Base-by-base conservation (phyloP, 2,888 invertebrate species). In the Thysanoteuthis rhombus region DNA sequence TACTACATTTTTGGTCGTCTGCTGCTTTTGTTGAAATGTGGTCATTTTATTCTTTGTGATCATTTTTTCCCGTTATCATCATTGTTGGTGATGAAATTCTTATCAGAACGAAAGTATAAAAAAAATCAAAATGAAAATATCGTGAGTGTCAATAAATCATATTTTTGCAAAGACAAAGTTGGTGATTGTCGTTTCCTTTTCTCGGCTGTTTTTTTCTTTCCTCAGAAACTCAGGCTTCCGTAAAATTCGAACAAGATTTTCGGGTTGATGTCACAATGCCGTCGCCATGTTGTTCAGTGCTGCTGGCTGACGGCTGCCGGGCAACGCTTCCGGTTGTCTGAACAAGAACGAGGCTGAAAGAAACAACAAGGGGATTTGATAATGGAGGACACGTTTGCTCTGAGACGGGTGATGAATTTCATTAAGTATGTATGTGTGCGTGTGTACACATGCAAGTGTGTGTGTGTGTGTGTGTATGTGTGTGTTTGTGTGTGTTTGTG, bases 181-280 rank as follows among this genome's bases (percentile, higher is more conserved):
- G n/a, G n/a, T n/a, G n/a, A 12, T n/a, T 25, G 52, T 52, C 52
- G n/a, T 75, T 75, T n/a, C n/a, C 36, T 36, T 36, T 36, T 75
- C 36, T 36, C 5, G 2, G 10, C 1, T n/a, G n/a, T 75, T 75
- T 75, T n/a, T 3, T 75, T n/a, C 75, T 36, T 75, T 75, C 16
- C 75, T 3, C n/a, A 36, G 16, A 75, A 75, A 75, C 19, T n/a
- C 75, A 75, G 75, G 75, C 75, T n/a, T n/a, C 75, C 75, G 75
- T 75, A 75, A 75, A 75, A 75, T 75, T 75, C 75, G 75, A 75
- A 75, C 75, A 75, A 75, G 75, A 75, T 75, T 75, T 75, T 75
- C n/a, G n/a, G n/a, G n/a, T 75, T 75, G 75, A 75, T 75, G 75
- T 75, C n/a, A 75, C 75, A 75, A 75, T 75, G n/a, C 16, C 75